Evolutionary conservation across 1,140 invertebrate genomes (phyloP), one percentile per base, ranked within the genome.

Genomic region (Aphaenogaster ashmeadi): DNA sequence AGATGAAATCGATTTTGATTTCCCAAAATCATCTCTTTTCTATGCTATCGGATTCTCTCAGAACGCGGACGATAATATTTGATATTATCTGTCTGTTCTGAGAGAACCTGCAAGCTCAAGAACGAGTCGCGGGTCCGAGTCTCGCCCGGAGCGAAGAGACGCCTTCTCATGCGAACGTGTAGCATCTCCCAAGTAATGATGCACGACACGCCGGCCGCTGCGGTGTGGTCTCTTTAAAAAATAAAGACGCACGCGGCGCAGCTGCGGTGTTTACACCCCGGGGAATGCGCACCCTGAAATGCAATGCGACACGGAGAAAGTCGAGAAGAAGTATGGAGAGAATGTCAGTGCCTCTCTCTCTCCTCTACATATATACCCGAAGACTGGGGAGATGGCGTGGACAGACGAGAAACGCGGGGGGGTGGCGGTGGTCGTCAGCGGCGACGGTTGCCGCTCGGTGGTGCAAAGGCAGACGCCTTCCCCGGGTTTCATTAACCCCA

Each of bases 401-500:
- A 6, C 44, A 33, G 52, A 67, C 36, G 38, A 18, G 78, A n/a
- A 41, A 38, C n/a, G 58, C 38, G 60, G 78, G 78, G 71, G 71
- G 27, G 27, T 33, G 38, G 67, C 11, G 75, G 60, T 80, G 58
- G 64, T 81, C 33, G 81, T 83, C 77, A 87, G 33, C 72, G 87
- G 50, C 44, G 87, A 77, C 60, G 86, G 79, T 36, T 64, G 21
- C 18, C 36, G 69, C 80, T 86, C 84, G 91, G 66, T 91, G 92
- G 93, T 94, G 94, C 91, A 94, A 95, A 94, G 92, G 92, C 93
- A 93, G 93, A 92, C 93, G 93, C 93, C 93, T 93, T 93, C 86
- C 83, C 90, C 80, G 91, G 50, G 93, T 95, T 95, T 95, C 94
- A 95, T 95, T 95, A 95, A 95, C 93, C 92, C 94, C 93, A 94